Evolutionary conservation across 1,140 invertebrate genomes (phyloP), one percentile per base, ranked within the genome.

Genomic region (Gonatopus flavifemur): DNA sequence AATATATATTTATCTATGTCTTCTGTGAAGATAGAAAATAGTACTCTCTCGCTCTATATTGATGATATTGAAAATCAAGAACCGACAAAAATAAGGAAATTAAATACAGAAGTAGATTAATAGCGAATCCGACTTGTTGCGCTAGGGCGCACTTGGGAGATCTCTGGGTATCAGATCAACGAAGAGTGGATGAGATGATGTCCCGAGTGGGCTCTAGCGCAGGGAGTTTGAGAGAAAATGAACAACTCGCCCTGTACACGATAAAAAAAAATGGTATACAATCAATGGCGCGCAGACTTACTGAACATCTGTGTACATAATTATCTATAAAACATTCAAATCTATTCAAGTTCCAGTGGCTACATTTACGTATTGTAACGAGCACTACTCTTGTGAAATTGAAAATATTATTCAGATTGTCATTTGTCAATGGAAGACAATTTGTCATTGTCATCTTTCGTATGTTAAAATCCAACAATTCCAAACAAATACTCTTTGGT

Each of bases 21-120:
- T 82, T 82, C 81, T 81, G 78, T 82, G 81, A 82, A 82, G 80
- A 81, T 81, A 74, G 70, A 74, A 76, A 76, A 78, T 77, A 77
- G 73, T 76, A 76, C 70, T 74, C 74, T 76, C 69, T 76, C 71
- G 76, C 72, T 76, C 67, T 77, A 77, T 72, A 77, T 76, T 74
- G 73, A 76, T 75, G 73, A 77, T 72, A 69, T 70, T 55, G 59
- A 66, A 67, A 57, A 66, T 62, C 62, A 58, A 62, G 52, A 66
- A 64, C 59, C 56, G 44, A 57, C 39, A 56, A 59, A 59, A 59
- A 60, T 55, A 59, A 66, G 49, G 56, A 66, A 62, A 48, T 66
- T 66, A 52, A 70, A 70, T 51, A 62, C 68, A 69, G 68, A 69
- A 62, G 63, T 72, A 72, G 61, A 68, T 59, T 73, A 69, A 64